Conservation (phyloP, 2,113 vertebrate genomes). For the Kryptolebias marmoratus region DNA sequence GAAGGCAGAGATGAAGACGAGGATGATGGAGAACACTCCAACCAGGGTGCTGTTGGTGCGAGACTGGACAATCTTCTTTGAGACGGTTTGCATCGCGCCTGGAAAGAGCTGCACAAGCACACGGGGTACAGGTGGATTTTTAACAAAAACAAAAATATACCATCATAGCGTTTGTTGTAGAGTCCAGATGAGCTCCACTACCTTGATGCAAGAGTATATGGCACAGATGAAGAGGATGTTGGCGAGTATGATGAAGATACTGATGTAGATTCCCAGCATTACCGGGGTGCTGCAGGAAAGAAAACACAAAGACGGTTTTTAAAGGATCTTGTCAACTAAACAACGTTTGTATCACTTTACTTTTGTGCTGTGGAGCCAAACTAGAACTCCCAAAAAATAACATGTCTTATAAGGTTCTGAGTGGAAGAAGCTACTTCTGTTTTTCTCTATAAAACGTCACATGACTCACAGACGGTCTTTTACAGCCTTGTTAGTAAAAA, state of each 20-base stretch:
- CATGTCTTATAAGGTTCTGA: no score
- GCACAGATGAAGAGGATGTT: constrained; percentile 90
- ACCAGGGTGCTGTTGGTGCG: constrained; percentile 90
- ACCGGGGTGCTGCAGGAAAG: constrained; percentile 82
- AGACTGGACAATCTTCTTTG: constrained; percentile 91
- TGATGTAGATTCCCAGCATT: constrained; percentile 89
- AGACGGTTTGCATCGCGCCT: constrained; percentile 85
- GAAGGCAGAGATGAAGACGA: constrained; percentile 91
- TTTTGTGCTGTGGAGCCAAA: background rate
- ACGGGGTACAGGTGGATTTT: background rate
- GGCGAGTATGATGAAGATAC: constrained; percentile 88
- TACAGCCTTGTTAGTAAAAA: no score
- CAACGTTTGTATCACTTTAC: background rate
- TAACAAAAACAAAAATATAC: background rate
- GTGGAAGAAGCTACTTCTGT: no score
- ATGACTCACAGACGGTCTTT: no score
- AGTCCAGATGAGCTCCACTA: constrained; percentile 63
- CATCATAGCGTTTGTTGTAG: background rate
- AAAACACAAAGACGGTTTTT: constrained; percentile 19
- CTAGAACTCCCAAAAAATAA: no score
- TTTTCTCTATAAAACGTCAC: no score
- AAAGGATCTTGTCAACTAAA: background rate
- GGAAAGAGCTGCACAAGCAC: constrained; percentile 84
- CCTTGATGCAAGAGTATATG: constrained; percentile 91
- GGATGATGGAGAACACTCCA: constrained; percentile 89